phyloP scores from a whole-genome alignment of 2,888 invertebrate species.

The Lamellibrachia columna region DNA sequence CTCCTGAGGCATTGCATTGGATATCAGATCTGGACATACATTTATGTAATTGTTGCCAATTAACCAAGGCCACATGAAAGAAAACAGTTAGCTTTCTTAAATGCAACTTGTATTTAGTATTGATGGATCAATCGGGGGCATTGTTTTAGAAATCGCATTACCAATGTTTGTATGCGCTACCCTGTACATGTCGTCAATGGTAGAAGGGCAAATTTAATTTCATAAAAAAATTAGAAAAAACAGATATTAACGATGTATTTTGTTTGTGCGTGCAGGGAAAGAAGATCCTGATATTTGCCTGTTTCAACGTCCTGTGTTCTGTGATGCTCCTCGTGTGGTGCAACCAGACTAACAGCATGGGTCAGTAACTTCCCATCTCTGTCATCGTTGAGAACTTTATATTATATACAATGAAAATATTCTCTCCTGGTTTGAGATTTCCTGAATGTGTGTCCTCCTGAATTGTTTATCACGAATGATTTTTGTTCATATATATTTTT shows the following conservation, averaged over 20 bases:
- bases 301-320: slow-evolving; percentile 43
- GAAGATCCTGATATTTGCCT: slow-evolving; percentile 36
- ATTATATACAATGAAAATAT: background rate
- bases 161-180: background rate
- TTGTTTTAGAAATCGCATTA: background rate
- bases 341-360: slow-evolving; percentile 63
- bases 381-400: background rate
- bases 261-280: slow-evolving; percentile 36
- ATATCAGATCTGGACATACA: no score
- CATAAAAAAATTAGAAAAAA: background rate
- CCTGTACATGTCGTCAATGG: background rate
- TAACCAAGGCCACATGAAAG: no score
- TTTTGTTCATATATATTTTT: background rate
- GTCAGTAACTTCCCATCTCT: slow-evolving; percentile 45
- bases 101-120: background rate
- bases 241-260: background rate
- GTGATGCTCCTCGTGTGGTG: slow-evolving; percentile 60
- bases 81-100: background rate
- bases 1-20: no score
- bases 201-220: background rate
- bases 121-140: background rate
- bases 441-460: background rate
- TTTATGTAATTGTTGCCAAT: no score
- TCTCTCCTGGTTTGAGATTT: background rate
- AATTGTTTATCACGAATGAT: background rate